A percentile compares a stretch with the other conserved stretches of the same genome.
These are phyloP conservation scores for Malaclemys terrapin DNA, from an alignment of 2,113 vertebrate genomes.

Conservation along the genomic window DNA sequence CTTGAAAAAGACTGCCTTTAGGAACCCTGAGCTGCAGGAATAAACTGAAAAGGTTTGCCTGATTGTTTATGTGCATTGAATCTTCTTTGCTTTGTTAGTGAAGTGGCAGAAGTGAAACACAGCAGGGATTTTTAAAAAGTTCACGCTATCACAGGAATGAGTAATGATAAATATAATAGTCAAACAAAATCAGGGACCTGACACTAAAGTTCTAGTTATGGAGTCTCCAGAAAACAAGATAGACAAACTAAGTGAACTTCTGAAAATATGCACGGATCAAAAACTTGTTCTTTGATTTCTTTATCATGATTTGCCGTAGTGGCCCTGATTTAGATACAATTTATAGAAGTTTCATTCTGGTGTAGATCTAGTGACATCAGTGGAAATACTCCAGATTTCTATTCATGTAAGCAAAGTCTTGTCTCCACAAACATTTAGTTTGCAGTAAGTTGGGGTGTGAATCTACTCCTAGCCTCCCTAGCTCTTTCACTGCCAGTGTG, in stretches of 20 bases:
- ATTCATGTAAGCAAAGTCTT: not conserved
- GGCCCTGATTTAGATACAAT: not conserved
- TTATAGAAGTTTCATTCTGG: not conserved
- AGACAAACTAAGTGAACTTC: not conserved
- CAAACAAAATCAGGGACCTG: not conserved
- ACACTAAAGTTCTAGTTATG: not conserved
- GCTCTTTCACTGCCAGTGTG: too few species aligned
- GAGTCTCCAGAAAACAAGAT: not conserved
- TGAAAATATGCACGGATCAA: not conserved
- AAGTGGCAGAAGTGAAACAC: slow-evolving; percentile 21
- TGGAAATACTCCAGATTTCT: not conserved
- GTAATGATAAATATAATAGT: not conserved
- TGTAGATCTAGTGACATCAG: not conserved
- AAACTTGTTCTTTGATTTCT: not conserved
- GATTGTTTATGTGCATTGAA: slow-evolving; percentile 16
- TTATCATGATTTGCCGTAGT: not conserved
- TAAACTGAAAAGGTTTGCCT: slow-evolving; percentile 26
- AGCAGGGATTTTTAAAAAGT: not conserved
- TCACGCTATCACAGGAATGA: not conserved
- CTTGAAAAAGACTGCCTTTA: slow-evolving; percentile 23
- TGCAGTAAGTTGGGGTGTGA: too few species aligned
- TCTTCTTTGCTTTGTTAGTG: slow-evolving; percentile 20
- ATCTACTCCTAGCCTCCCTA: too few species aligned
- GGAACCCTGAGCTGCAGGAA: slow-evolving; percentile 5
- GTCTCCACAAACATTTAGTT: not conserved